Percentiles rank a stretch among this genome's conserved stretches.
phyloP scores from a whole-genome alignment of 2,113 vertebrate species.

The Lophotis ruficrista region DNA sequence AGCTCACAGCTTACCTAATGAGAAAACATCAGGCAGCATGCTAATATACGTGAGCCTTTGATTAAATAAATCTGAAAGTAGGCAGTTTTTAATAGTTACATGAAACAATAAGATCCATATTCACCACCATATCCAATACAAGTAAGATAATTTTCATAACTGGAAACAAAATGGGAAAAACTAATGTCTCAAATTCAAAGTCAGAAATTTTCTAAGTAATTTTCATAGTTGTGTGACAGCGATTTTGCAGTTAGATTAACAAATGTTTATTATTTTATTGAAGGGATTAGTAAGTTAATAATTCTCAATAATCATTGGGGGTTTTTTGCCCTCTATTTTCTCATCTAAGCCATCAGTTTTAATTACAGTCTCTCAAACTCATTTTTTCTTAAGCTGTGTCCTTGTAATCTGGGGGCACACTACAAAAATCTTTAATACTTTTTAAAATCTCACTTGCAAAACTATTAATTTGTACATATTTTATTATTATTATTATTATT shows the following conservation, averaged over 20 bases:
- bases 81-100: background rate
- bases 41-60: background rate
- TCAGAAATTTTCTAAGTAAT: background rate
- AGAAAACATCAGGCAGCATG: background rate
- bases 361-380: background rate
- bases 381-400: background rate
- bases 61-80: background rate
- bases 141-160: background rate
- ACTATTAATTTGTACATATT: background rate
- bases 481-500: background rate
- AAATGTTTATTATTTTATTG: background rate
- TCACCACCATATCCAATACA: background rate
- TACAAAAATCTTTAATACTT: background rate
- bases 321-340: background rate
- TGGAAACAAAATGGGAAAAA: background rate
- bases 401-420: accelerated
- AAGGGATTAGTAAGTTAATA: background rate
- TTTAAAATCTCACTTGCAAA: background rate
- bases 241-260: background rate
- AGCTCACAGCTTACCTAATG: background rate
- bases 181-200: background rate
- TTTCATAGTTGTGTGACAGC: background rate
- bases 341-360: background rate
- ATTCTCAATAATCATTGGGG: no score
- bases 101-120: background rate